phyloP scores from a whole-genome alignment of 2,113 vertebrate genomes.

The sheep (Ovis aries) region DNA sequence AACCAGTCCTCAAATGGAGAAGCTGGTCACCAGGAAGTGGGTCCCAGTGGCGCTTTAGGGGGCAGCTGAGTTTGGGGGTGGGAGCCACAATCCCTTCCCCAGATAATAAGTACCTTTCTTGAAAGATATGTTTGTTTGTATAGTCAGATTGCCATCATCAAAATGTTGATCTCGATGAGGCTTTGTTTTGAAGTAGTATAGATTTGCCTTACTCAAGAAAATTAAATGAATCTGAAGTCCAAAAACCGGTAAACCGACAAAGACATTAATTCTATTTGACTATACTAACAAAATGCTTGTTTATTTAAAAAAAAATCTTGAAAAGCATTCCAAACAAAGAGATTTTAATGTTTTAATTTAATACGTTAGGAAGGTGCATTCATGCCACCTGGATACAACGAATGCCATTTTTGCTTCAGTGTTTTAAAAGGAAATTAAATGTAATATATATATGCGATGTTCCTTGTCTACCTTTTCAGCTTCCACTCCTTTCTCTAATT shows the following conservation, averaged over 20 bases:
- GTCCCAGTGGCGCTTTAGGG: neutral
- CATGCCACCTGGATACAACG: neutral
- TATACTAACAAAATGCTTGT: neutral
- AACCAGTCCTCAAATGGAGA: neutral
- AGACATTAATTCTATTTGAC: slow-evolving; percentile 23
- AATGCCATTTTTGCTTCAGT: neutral
- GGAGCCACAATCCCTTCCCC: neutral
- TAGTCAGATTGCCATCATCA: neutral
- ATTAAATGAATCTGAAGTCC: neutral
- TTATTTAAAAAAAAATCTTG: neutral
- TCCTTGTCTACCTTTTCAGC: neutral
- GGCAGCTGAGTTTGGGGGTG: neutral
- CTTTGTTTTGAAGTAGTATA: neutral
- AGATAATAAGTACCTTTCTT: neutral
- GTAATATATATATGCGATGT: neutral
- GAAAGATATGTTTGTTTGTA: neutral
- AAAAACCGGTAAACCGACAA: neutral
- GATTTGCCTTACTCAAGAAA: slow-evolving; percentile 18
- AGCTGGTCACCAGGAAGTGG: neutral
- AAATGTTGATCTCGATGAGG: neutral
- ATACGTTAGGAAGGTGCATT: neutral
- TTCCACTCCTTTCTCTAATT: neutral
- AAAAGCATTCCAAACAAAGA: neutral
- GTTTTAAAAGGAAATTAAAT: slow-evolving; percentile 5
- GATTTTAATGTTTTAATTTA: neutral